Evolutionary conservation across 2,888 invertebrate species (phyloP).

Genomic region (Beris morrisii): DNA sequence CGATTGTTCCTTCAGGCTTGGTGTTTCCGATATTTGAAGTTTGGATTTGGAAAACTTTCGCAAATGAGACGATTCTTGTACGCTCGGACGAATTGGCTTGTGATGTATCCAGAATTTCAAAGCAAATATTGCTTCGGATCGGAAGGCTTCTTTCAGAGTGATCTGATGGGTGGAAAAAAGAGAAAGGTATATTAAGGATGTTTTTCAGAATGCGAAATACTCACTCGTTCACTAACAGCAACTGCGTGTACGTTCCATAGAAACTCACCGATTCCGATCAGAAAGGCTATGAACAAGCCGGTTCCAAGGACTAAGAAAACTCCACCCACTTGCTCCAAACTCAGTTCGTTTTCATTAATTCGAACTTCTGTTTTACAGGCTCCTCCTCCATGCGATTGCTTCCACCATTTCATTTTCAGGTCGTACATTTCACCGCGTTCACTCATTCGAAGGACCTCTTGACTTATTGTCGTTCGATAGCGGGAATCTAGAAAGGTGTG

Average conservation of each 20-base stretch:
- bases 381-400: constrained; percentile 57
- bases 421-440: constrained; percentile 80
- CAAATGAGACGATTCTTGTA: not conserved
- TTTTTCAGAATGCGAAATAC: not conserved
- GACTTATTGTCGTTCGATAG: constrained; percentile 79
- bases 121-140: constrained; percentile 71
- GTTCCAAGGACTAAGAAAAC: constrained; percentile 82
- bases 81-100: constrained; percentile 62
- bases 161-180: constrained; percentile 57
- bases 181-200: not conserved
- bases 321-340: constrained; percentile 77
- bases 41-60: constrained; percentile 5
- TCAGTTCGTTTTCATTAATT: constrained; percentile 52
- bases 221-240: constrained; percentile 75
- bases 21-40: constrained; percentile 4
- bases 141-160: constrained; percentile 68
- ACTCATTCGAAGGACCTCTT: constrained; percentile 86
- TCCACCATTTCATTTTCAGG: constrained; percentile 93
- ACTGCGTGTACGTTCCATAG: constrained; percentile 80
- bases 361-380: not conserved
- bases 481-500: constrained; percentile 65
- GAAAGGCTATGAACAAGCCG: constrained; percentile 71
- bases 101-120: constrained; percentile 72
- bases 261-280: constrained; percentile 81
- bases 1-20: no score